A percentile compares a stretch with the other conserved stretches of the same genome.
Evolutionary conservation across 1,140 invertebrate genomes (phyloP).

Genomic region (Drosophila albomicans): DNA sequence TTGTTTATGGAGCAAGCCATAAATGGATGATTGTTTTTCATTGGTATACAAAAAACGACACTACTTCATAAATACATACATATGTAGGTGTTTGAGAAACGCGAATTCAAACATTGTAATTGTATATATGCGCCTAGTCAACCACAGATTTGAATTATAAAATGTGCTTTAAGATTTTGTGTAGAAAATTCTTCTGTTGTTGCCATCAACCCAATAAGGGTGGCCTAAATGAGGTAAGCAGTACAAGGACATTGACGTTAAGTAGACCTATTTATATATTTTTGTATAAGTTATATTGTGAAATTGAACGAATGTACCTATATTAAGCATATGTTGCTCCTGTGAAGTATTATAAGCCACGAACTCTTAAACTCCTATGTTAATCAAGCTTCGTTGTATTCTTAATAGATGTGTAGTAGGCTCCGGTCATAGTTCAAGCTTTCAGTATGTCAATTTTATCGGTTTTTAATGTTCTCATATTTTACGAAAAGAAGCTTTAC

Average conservation of each 20-base stretch:
- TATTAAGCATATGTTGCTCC: background rate
- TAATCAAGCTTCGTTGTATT: too few relatives aligned
- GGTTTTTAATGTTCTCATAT: conserved; percentile 13
- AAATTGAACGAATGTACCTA: background rate
- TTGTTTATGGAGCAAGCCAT: background rate
- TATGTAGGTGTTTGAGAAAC: background rate
- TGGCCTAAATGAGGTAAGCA: conserved; percentile 76
- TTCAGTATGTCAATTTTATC: conserved; percentile 30
- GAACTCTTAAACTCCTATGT: too few relatives aligned
- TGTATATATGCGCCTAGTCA: background rate
- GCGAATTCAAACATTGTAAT: background rate
- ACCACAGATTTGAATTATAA: background rate
- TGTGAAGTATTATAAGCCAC: too few relatives aligned
- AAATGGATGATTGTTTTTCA: conserved; percentile 2
- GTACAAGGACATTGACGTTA: background rate
- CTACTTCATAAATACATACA: conserved; percentile 1
- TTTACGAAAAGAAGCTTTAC: conserved; percentile 4
- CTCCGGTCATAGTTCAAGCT: background rate
- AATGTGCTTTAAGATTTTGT: conserved; percentile 62
- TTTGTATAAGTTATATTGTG: background rate
- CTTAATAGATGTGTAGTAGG: conserved; percentile 7
- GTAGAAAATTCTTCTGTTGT: conserved; percentile 56
- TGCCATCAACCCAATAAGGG: conserved; percentile 48
- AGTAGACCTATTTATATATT: background rate
- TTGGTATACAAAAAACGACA: background rate